These are phyloP conservation scores for Podotricha telesiphe DNA, from an alignment of 2,888 invertebrate species.

Conservation along the genomic window DNA sequence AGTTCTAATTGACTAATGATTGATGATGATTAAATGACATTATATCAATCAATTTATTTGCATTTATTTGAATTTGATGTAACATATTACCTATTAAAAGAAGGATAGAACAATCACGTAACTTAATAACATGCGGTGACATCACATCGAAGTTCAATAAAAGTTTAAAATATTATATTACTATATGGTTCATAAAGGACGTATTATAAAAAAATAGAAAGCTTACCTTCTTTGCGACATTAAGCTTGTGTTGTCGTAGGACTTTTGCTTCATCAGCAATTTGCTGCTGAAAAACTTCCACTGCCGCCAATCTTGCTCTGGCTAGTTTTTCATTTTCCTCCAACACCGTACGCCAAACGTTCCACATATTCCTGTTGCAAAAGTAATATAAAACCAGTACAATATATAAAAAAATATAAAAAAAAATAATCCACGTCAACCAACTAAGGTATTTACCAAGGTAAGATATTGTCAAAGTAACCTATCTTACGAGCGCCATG, in stretches of 20 bases:
- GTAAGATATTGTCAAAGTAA: background rate
- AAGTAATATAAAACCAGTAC: background rate
- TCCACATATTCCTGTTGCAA: constrained; percentile 94
- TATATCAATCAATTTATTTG: too few species aligned
- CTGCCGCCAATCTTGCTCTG: constrained; percentile 94
- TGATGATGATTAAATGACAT: too few species aligned
- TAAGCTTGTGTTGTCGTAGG: constrained; percentile 91
- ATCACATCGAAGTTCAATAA: background rate
- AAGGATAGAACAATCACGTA: too few species aligned
- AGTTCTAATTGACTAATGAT: too few species aligned
- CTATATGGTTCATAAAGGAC: background rate
- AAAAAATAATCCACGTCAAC: background rate
- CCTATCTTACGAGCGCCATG: background rate
- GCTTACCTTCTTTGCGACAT: constrained; percentile 89
- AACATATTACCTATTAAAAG: too few species aligned
- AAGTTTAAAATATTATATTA: background rate
- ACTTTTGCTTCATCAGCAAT: constrained; percentile 96
- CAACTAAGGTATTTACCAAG: background rate
- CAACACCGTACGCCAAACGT: constrained; percentile 97
- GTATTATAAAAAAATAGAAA: too few species aligned
- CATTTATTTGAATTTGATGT: too few species aligned
- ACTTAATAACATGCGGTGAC: too few species aligned
- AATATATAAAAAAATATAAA: too few species aligned
- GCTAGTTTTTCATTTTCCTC: constrained; percentile 98
- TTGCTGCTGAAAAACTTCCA: constrained; percentile 97